phyloP scores from a whole-genome alignment of 2,797 vertebrate species.

The Sus cebifrons region DNA sequence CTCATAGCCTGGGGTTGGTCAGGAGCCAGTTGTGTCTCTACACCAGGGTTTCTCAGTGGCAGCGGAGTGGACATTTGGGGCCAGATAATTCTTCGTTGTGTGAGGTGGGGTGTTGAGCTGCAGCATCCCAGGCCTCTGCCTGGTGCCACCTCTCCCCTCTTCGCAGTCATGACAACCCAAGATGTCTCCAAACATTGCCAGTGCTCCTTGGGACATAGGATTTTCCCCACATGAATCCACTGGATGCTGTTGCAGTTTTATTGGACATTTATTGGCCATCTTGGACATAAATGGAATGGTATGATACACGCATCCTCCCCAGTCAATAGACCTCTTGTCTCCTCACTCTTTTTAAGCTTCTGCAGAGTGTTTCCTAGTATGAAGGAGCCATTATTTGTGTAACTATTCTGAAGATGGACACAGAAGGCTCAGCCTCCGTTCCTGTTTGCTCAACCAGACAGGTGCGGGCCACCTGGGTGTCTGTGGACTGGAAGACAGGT shows the following conservation, averaged over 20 bases:
- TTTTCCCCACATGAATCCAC: rapidly evolving
- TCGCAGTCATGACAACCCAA: not conserved
- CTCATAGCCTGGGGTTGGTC: not conserved
- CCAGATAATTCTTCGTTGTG: not conserved
- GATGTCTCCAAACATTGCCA: not conserved
- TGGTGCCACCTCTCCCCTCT: not conserved
- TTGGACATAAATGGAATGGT: not conserved
- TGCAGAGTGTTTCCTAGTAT: not conserved
- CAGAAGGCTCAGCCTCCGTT: too few species aligned
- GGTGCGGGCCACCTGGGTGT: too few species aligned
- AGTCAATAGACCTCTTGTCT: not conserved
- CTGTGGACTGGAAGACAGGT: too few species aligned
- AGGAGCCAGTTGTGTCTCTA: not conserved
- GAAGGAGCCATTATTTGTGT: not conserved
- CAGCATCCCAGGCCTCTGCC: not conserved
- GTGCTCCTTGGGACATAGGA: not conserved
- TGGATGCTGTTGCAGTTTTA: not conserved
- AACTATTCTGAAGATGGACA: not conserved
- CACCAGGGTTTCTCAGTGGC: not conserved
- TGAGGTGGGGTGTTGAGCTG: not conserved
- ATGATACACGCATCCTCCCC: not conserved
- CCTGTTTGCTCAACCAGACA: too few species aligned
- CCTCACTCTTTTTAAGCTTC: not conserved
- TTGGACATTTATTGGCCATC: not conserved
- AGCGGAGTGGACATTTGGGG: not conserved